A percentile compares a stretch with the other conserved stretches of the same genome.
phyloP scores from a whole-genome alignment of 2,888 invertebrate genomes.

The Neuroscelio doddi region DNA sequence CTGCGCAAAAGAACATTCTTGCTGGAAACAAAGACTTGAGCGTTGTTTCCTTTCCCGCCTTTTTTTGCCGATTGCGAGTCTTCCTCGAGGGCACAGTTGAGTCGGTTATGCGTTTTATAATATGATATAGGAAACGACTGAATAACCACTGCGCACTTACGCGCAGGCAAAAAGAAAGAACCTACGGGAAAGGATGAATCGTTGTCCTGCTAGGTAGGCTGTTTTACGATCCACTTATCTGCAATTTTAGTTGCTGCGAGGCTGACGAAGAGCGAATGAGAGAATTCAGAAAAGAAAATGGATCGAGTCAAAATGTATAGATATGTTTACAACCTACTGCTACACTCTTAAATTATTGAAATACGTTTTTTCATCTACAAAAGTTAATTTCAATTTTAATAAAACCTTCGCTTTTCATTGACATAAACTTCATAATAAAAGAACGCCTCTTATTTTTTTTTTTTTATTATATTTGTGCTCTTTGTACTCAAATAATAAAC shows the following conservation, averaged over 20 bases:
- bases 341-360: no score
- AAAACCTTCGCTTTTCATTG: no score
- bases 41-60: neutral
- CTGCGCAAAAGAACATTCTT: neutral
- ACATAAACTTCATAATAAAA: no score
- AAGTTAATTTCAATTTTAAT: no score
- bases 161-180: neutral
- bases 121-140: conserved; percentile 10
- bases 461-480: no score
- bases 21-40: conserved; percentile 1
- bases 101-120: conserved; percentile 10
- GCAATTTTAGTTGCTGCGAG: neutral
- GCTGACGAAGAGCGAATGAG: neutral
- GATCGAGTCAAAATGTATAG: no score
- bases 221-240: conserved; percentile 4
- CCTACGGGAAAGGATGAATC: neutral
- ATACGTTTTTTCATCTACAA: no score
- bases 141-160: conserved; percentile 7
- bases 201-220: neutral
- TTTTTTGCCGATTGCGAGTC: conserved; percentile 1
- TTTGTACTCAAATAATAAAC: no score
- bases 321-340: no score
- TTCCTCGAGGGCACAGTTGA: neutral
- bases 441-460: no score
- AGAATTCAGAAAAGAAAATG: no score